Percentiles rank a stretch among this genome's conserved stretches.
phyloP scores from a whole-genome alignment of 2,797 vertebrate species.

The Tenualosa ilisha region DNA sequence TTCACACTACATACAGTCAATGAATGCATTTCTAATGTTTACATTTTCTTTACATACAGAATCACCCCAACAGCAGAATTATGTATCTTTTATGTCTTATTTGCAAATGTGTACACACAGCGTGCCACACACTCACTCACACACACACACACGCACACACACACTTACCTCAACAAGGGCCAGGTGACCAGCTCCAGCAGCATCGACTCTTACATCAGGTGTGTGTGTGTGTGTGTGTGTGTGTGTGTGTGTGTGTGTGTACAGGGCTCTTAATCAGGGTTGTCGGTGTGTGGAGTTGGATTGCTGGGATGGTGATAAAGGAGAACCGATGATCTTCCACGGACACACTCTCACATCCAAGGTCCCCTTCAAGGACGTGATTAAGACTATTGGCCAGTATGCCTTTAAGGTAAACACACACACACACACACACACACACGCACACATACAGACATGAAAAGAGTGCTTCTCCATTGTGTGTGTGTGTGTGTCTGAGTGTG shows the following conservation, averaged over 20 bases:
- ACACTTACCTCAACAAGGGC: conserved; percentile 91
- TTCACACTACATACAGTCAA: too few species aligned
- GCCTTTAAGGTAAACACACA: conserved; percentile 83
- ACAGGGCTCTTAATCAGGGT: conserved; percentile 88
- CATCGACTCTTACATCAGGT: conserved; percentile 93
- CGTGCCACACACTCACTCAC: conserved; percentile 38
- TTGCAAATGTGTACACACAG: too few species aligned
- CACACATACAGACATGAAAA: too few species aligned
- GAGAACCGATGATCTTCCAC: conserved; percentile 90
- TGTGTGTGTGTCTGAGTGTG: too few species aligned
- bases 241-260: conserved; percentile 30
- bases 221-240: too few species aligned
- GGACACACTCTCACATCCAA: conserved; percentile 95
- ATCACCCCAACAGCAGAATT: too few species aligned
- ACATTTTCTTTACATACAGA: too few species aligned
- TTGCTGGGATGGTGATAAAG: conserved; percentile 94
- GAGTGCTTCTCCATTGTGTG: too few species aligned
- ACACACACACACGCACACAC: conserved; percentile 61
- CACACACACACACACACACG: too few species aligned
- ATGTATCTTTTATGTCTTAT: too few species aligned
- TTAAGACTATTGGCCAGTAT: conserved; percentile 87
- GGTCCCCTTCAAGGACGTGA: conserved; percentile 91
- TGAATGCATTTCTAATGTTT: too few species aligned
- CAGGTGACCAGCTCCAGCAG: conserved; percentile 92
- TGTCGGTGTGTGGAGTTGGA: conserved; percentile 97